Evolutionary conservation across 1,140 invertebrate species (phyloP).

Genomic region (Drosophila hydei): DNA sequence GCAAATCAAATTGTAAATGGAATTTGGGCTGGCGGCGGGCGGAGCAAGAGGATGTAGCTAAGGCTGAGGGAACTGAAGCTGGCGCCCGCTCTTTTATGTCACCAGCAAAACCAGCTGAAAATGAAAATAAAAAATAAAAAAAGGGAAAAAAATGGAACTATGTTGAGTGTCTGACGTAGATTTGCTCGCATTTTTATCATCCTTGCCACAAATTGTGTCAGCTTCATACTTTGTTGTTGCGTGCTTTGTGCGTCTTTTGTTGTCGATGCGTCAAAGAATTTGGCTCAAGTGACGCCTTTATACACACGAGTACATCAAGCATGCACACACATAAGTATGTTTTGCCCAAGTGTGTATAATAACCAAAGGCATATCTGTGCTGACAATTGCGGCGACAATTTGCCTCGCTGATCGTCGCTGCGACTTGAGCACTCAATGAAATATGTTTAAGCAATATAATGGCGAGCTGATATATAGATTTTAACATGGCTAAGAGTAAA

Average conservation of each 20-base stretch:
- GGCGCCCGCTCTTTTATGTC: constrained; percentile 28
- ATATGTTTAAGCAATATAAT: no score
- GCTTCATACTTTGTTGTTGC: constrained; percentile 34
- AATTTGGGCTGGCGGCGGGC: constrained; percentile 39
- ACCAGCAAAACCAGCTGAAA: constrained; percentile 21
- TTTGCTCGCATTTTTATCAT: constrained; percentile 49
- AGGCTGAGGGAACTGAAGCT: not conserved
- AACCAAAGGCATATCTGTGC: no score
- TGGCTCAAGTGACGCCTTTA: constrained; percentile 61
- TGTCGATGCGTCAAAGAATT: constrained; percentile 66
- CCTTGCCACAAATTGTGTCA: constrained; percentile 61
- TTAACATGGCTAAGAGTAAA: no score
- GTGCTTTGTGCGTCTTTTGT: constrained; percentile 55
- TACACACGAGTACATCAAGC: not conserved
- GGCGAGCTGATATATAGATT: no score
- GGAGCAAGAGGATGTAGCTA: not conserved
- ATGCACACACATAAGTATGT: no score
- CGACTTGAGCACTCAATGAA: no score
- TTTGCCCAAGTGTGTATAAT: no score
- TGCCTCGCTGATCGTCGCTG: no score
- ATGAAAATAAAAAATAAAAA: constrained; percentile 42
- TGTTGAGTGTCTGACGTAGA: constrained; percentile 74
- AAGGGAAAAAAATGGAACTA: constrained; percentile 53
- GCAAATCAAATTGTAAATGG: constrained; percentile 79
- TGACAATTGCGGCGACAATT: no score